Percentiles rank a stretch among this genome's conserved stretches.
Conservation (phyloP, 2,797 vertebrate genomes). For the Geotrypetes seraphini region DNA sequence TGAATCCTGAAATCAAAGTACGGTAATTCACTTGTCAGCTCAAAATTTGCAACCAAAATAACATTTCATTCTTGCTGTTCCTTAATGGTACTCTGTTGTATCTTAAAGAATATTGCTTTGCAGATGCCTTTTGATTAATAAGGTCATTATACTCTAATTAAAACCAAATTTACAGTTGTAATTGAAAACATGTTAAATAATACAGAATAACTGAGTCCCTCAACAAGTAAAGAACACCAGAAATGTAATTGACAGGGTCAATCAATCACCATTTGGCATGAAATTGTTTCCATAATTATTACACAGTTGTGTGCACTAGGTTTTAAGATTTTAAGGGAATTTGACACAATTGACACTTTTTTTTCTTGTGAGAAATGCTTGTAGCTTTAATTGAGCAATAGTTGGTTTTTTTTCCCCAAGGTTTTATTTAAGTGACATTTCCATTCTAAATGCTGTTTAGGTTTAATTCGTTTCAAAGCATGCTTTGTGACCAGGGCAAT, state of each 20-base stretch:
- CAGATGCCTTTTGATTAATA: background rate
- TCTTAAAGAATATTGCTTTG: background rate
- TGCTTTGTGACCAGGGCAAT: too few relatives aligned
- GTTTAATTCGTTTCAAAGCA: too few relatives aligned
- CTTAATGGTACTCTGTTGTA: background rate
- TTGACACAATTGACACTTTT: conserved; percentile 16
- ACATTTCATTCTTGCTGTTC: background rate
- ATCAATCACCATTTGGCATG: conserved; percentile 2
- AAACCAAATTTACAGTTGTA: conserved; percentile 11
- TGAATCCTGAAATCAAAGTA: background rate
- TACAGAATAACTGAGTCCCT: background rate
- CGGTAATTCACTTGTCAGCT: background rate
- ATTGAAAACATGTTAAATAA: conserved; percentile 3
- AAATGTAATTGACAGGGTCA: background rate
- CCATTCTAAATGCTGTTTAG: too few relatives aligned
- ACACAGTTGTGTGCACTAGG: background rate
- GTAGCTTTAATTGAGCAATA: conserved; percentile 26
- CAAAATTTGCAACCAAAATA: background rate
- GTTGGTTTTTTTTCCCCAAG: conserved; percentile 20
- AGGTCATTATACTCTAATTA: conserved; percentile 14
- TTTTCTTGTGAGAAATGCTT: background rate
- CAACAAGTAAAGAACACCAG: background rate
- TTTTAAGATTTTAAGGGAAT: conserved; percentile 17
- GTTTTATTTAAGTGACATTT: conserved; percentile 8
- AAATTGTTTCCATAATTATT: conserved; percentile 11